Percentiles rank a stretch among this genome's conserved stretches.
phyloP scores from a whole-genome alignment of 2,113 vertebrate species.

The Poicephalus meyeri region DNA sequence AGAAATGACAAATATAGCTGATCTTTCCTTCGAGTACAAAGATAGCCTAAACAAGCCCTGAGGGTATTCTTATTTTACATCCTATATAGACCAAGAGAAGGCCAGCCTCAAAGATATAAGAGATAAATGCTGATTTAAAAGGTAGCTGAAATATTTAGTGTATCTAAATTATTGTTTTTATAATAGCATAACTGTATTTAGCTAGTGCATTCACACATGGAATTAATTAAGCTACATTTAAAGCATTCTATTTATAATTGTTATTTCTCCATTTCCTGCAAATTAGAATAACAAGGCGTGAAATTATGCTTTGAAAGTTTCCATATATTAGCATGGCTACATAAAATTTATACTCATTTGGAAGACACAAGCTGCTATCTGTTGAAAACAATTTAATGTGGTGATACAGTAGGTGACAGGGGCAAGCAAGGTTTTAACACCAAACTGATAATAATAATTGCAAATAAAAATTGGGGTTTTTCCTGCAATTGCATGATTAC shows the following conservation, averaged over 20 bases:
- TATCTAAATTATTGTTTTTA: background rate
- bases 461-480: background rate
- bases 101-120: background rate
- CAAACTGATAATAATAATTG: background rate
- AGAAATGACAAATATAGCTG: background rate
- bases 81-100: background rate
- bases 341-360: background rate
- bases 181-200: background rate
- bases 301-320: background rate
- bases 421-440: background rate
- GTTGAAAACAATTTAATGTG: background rate
- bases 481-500: background rate
- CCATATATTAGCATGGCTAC: background rate
- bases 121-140: background rate
- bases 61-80: background rate
- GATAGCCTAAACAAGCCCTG: background rate
- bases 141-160: background rate
- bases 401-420: background rate
- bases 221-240: constrained; percentile 43
- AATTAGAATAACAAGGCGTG: constrained; percentile 6
- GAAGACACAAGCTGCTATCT: background rate
- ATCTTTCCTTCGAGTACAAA: background rate
- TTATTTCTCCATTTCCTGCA: constrained; percentile 28
- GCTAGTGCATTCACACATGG: background rate
- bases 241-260: constrained; percentile 26